phyloP scores from a whole-genome alignment of 2,888 invertebrate genomes.

The Cheilosia vernalis region DNA sequence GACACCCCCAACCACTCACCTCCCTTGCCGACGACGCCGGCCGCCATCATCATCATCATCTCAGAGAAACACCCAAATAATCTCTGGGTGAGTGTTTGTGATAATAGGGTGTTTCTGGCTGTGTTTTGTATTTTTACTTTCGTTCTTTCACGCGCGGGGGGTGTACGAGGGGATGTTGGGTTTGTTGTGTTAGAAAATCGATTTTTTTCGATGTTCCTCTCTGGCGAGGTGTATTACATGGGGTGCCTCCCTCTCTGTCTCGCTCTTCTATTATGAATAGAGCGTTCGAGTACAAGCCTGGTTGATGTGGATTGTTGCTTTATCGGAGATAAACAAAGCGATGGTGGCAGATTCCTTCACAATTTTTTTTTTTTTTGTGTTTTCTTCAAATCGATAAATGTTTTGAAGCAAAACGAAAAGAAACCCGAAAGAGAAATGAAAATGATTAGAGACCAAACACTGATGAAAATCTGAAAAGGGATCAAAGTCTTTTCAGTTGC shows the following conservation, averaged over 20 bases:
- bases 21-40: neutral
- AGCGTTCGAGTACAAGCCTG: constrained; percentile 20
- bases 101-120: constrained; percentile 68
- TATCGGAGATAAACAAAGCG: constrained; percentile 62
- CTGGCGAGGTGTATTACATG: neutral
- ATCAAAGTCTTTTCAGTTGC: constrained; percentile 63
- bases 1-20: constrained; percentile 6
- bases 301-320: constrained; percentile 60
- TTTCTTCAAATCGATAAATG: constrained; percentile 64
- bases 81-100: constrained; percentile 72
- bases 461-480: constrained; percentile 60
- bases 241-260: constrained; percentile 33
- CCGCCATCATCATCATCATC: constrained; percentile 37
- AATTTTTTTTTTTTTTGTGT: neutral
- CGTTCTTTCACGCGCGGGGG: constrained; percentile 24
- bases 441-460: constrained; percentile 60
- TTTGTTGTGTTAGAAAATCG: constrained; percentile 65
- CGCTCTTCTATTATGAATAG: constrained; percentile 14
- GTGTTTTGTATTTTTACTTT: constrained; percentile 56
- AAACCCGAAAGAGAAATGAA: constrained; percentile 18
- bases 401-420: constrained; percentile 28
- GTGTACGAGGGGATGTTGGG: neutral
- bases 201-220: constrained; percentile 41
- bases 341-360: constrained; percentile 49
- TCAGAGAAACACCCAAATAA: constrained; percentile 67